These are phyloP conservation scores for Neelides sp. DNA, from an alignment of 1,140 invertebrate genomes.

Conservation along the genomic window DNA sequence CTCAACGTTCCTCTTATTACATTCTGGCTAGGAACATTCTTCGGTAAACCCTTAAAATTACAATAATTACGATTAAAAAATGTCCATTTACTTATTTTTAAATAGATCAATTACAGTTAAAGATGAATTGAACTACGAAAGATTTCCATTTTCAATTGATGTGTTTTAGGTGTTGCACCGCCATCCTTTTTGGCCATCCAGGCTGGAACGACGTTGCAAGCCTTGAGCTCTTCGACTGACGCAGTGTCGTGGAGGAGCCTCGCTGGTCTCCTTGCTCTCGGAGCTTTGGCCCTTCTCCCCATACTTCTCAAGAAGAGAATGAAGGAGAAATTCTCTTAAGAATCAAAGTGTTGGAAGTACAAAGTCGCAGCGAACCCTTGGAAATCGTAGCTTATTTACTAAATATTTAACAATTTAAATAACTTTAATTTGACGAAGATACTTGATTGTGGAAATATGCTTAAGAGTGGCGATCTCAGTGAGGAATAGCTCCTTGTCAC, in stretches of 20 bases:
- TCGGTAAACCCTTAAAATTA: conserved; percentile 42
- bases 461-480: no score
- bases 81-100: not conserved
- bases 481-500: no score
- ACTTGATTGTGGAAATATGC: no score
- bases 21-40: conserved; percentile 84
- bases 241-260: conserved; percentile 82
- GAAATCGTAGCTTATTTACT: no score
- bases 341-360: no score
- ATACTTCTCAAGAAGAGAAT: conserved; percentile 78
- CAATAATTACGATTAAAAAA: not conserved
- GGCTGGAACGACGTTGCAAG: conserved; percentile 87
- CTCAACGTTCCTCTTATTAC: conserved; percentile 84
- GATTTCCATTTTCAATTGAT: conserved; percentile 3
- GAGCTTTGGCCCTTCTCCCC: conserved; percentile 72
- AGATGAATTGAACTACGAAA: no score
- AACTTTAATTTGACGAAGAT: no score
- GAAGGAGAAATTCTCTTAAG: conserved; percentile 62
- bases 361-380: no score
- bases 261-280: conserved; percentile 58
- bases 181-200: conserved; percentile 96
- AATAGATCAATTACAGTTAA: no score
- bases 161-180: conserved; percentile 81
- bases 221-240: conserved; percentile 76
- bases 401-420: no score